A percentile compares a stretch with the other conserved stretches of the same genome.
Conservation (phyloP, 2,888 invertebrate genomes). For the Xestia c-nigrum region DNA sequence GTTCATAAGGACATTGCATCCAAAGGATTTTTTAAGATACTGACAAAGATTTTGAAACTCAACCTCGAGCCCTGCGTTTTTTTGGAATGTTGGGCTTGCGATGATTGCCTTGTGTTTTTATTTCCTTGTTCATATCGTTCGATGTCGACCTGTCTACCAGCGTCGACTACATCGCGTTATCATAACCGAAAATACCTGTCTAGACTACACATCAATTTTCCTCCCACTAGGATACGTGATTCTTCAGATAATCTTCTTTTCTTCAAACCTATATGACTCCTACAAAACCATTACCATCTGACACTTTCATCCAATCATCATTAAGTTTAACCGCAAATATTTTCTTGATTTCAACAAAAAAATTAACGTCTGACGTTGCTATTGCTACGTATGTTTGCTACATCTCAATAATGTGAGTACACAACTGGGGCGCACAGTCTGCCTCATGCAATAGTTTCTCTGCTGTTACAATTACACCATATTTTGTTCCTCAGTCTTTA, state of each 20-base stretch:
- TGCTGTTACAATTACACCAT: constrained; percentile 52
- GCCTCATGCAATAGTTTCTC: constrained; percentile 58
- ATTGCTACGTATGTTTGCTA: constrained; percentile 37
- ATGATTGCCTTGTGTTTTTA: not conserved
- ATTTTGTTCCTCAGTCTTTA: constrained; percentile 39
- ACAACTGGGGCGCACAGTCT: constrained; percentile 40
- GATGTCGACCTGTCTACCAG: not conserved
- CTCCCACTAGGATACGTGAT: not conserved
- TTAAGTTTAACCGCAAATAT: constrained; percentile 34
- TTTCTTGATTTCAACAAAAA: constrained; percentile 29
- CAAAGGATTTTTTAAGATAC: not conserved
- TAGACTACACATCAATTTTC: not conserved
- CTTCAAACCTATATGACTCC: not conserved
- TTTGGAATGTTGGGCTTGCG: not conserved
- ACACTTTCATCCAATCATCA: not conserved
- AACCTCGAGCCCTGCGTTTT: not conserved
- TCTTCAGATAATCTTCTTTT: not conserved
- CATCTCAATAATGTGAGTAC: constrained; percentile 41
- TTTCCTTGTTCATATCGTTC: not conserved
- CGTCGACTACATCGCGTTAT: not conserved
- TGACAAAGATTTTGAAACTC: not conserved
- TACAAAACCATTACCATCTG: not conserved
- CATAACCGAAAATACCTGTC: not conserved
- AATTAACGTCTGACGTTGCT: constrained; percentile 4
- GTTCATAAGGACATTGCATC: not conserved